Evolutionary conservation across 2,888 invertebrate genomes (phyloP).

Genomic region (Ethmia dodecea): DNA sequence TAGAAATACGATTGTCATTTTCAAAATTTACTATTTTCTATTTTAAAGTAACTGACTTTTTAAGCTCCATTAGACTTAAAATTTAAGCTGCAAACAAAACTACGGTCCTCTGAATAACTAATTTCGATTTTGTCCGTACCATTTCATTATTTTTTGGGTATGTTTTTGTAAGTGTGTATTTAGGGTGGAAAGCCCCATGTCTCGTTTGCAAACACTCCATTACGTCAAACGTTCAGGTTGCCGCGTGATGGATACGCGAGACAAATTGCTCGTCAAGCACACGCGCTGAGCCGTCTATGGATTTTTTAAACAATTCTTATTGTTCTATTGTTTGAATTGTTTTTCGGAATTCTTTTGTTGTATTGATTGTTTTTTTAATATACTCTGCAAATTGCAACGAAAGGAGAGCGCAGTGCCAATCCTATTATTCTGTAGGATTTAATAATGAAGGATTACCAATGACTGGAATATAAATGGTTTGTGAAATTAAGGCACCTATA

Average conservation of each 20-base stretch:
- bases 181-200: slow-evolving; percentile 3
- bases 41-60: too few species aligned
- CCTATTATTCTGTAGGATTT: too few species aligned
- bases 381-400: too few species aligned
- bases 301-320: slow-evolving; percentile 5
- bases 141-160: too few species aligned
- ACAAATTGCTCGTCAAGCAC: slow-evolving; percentile 24
- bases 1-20: too few species aligned
- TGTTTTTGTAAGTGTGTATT: too few species aligned
- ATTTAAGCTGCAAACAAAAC: not conserved
- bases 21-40: too few species aligned
- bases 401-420: too few species aligned
- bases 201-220: slow-evolving; percentile 16
- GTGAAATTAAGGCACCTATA: too few species aligned
- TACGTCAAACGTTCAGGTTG: slow-evolving; percentile 17
- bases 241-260: slow-evolving; percentile 21
- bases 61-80: not conserved
- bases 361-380: too few species aligned
- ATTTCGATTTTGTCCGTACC: not conserved
- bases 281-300: slow-evolving; percentile 5
- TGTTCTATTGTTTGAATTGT: slow-evolving; percentile 1
- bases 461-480: too few species aligned
- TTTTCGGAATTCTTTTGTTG: not conserved
- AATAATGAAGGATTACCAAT: too few species aligned
- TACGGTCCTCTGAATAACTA: not conserved